These are phyloP conservation scores for Scomberomorus guttatus DNA, from an alignment of 2,797 vertebrate species.

Conservation along the genomic window DNA sequence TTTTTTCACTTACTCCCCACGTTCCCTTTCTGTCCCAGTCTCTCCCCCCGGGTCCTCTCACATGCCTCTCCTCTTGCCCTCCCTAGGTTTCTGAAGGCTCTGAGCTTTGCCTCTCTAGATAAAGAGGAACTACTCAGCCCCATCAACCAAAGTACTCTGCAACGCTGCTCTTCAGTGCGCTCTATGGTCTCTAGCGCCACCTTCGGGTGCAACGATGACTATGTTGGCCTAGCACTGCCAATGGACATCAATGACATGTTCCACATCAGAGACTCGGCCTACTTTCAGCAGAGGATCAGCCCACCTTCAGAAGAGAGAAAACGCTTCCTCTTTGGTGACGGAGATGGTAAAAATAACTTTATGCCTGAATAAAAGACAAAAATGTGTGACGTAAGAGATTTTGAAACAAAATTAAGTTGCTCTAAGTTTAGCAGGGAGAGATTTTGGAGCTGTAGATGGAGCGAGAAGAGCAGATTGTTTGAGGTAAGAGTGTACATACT, in stretches of 20 bases:
- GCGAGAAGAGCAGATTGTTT: not conserved
- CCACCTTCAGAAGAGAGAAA: conserved; percentile 91
- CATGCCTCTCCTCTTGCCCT: conserved; percentile 74
- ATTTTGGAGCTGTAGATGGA: not conserved
- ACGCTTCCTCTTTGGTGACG: conserved; percentile 89
- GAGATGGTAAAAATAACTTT: conserved; percentile 86
- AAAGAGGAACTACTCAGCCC: conserved; percentile 98
- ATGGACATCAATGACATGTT: conserved; percentile 97
- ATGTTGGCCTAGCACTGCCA: conserved; percentile 96
- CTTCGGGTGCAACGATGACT: conserved; percentile 94
- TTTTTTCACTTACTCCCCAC: conserved; percentile 47
- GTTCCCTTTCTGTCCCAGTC: conserved; percentile 66
- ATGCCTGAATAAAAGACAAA: not conserved
- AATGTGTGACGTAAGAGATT: not conserved
- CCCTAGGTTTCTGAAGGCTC: conserved; percentile 96
- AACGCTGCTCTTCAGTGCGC: conserved; percentile 97
- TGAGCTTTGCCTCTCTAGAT: conserved; percentile 98
- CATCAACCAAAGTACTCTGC: conserved; percentile 97
- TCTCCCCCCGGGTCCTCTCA: conserved; percentile 77
- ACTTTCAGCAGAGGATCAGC: conserved; percentile 95
- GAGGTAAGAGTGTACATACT: not conserved
- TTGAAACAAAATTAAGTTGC: not conserved
- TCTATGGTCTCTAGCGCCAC: conserved; percentile 97
- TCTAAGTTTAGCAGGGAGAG: not conserved
- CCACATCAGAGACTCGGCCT: conserved; percentile 94